A percentile compares a stretch with the other conserved stretches of the same genome.
phyloP scores from a whole-genome alignment of 2,888 invertebrate species.

The Pantelozetes paolii region DNA sequence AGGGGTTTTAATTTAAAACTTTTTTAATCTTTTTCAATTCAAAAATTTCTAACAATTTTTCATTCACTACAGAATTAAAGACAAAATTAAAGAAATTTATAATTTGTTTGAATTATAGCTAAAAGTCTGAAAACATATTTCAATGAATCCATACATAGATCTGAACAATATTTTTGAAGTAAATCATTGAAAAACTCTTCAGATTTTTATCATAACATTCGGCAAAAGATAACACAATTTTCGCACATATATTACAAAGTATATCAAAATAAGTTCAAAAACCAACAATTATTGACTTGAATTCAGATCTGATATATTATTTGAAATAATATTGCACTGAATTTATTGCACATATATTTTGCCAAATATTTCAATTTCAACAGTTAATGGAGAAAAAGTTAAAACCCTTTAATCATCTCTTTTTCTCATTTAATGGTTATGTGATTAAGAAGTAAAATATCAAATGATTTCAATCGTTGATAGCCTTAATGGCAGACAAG shows the following conservation, averaged over 20 bases:
- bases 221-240: not conserved
- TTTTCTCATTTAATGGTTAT: not conserved
- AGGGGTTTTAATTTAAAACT: too few relatives aligned
- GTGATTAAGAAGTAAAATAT: constrained; percentile 4
- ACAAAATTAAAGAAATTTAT: too few relatives aligned
- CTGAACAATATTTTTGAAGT: too few relatives aligned
- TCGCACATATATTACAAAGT: not conserved
- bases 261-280: not conserved
- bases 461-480: not conserved
- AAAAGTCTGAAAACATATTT: too few relatives aligned
- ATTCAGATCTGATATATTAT: constrained; percentile 7
- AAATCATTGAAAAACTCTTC: not conserved
- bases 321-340: not conserved
- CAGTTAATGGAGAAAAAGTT: not conserved
- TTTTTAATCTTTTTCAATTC: too few relatives aligned
- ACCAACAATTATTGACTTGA: not conserved
- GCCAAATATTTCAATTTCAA: constrained; percentile 10
- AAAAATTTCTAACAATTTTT: too few relatives aligned
- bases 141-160: too few relatives aligned
- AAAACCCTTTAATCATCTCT: constrained; percentile 15
- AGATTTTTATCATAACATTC: not conserved
- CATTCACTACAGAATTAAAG: too few relatives aligned
- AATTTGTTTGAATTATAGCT: too few relatives aligned
- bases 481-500: not conserved
- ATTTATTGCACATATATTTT: constrained; percentile 27